Percentiles rank a stretch among this genome's conserved stretches.
phyloP scores from a whole-genome alignment of 2,113 vertebrate genomes.

The Tretioscincus oriximinensis region DNA sequence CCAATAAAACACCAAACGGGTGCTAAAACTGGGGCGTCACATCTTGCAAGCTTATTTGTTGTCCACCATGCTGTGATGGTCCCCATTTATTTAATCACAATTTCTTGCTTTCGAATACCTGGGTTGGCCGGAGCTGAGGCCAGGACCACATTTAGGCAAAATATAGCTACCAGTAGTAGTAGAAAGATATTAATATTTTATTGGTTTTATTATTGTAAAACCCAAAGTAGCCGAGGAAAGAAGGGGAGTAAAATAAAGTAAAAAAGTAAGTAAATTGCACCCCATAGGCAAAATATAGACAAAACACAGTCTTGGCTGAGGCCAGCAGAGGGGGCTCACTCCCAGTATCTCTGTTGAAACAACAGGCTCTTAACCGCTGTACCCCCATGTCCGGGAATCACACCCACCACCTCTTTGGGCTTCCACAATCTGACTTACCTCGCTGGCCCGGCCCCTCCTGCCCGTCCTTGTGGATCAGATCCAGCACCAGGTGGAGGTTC shows the following conservation, averaged over 20 bases:
- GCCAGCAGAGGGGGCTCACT: too few relatives aligned
- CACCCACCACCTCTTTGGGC: not conserved
- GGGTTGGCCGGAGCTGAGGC: not conserved
- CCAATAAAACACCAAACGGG: not conserved
- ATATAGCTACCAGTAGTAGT: not conserved
- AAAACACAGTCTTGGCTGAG: too few relatives aligned
- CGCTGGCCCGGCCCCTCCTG: conserved; percentile 67
- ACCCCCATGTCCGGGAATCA: not conserved
- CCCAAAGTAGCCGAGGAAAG: not conserved
- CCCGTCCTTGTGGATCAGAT: conserved; percentile 75
- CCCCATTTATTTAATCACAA: too few relatives aligned
- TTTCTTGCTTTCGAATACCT: too few relatives aligned
- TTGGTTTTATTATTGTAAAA: too few relatives aligned
- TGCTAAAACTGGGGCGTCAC: not conserved
- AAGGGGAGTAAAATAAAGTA: too few relatives aligned
- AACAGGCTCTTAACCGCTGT: not conserved
- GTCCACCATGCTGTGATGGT: not conserved
- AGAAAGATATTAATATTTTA: not conserved
- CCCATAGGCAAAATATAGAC: too few relatives aligned
- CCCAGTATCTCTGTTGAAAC: not conserved
- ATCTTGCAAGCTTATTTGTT: not conserved
- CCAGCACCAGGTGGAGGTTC: conserved; percentile 78
- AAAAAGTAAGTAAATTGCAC: too few relatives aligned
- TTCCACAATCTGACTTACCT: conserved; percentile 56
- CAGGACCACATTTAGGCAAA: not conserved